phyloP scores from a whole-genome alignment of 2,797 vertebrate genomes.

The Spea hammondii region DNA sequence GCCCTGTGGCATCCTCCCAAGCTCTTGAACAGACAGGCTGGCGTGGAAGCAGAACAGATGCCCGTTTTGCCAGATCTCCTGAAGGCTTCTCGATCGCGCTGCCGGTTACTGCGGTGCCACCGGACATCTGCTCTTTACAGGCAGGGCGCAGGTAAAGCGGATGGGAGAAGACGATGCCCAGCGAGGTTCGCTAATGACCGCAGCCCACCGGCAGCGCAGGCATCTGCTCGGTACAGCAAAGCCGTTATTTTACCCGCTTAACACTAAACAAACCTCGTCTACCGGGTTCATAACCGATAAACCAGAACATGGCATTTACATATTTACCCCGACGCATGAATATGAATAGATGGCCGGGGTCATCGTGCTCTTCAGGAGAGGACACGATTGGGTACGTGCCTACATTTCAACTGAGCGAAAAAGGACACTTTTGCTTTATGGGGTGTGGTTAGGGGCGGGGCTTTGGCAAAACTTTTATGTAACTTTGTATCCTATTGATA shows the following conservation, averaged over 20 bases:
- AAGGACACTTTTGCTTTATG: too few relatives aligned
- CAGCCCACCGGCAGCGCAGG: slow-evolving; percentile 11
- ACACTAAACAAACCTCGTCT: neutral
- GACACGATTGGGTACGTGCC: too few relatives aligned
- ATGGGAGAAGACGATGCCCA: slow-evolving; percentile 27
- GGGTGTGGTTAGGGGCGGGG: too few relatives aligned
- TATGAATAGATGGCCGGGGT: too few relatives aligned
- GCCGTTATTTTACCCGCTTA: neutral
- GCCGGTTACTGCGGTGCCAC: slow-evolving; percentile 15
- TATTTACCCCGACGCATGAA: too few relatives aligned
- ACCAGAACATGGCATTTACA: too few relatives aligned
- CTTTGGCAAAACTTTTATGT: too few relatives aligned
- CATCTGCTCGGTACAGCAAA: slow-evolving; percentile 24
- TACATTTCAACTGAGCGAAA: too few relatives aligned
- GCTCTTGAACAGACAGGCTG: slow-evolving; percentile 28
- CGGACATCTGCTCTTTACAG: slow-evolving; percentile 37
- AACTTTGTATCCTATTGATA: too few relatives aligned
- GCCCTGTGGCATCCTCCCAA: slow-evolving; percentile 29
- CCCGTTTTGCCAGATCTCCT: slow-evolving; percentile 16
- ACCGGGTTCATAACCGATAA: too few relatives aligned
- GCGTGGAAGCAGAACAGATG: slow-evolving; percentile 31
- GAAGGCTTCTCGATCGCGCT: slow-evolving; percentile 21
- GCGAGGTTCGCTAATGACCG: slow-evolving; percentile 38
- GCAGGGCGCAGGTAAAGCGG: slow-evolving; percentile 40
- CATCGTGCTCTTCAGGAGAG: too few relatives aligned